Evolutionary conservation across 2,888 invertebrate species (phyloP), one percentile per base, ranked within the genome.

Genomic region (Blera fallax): DNA sequence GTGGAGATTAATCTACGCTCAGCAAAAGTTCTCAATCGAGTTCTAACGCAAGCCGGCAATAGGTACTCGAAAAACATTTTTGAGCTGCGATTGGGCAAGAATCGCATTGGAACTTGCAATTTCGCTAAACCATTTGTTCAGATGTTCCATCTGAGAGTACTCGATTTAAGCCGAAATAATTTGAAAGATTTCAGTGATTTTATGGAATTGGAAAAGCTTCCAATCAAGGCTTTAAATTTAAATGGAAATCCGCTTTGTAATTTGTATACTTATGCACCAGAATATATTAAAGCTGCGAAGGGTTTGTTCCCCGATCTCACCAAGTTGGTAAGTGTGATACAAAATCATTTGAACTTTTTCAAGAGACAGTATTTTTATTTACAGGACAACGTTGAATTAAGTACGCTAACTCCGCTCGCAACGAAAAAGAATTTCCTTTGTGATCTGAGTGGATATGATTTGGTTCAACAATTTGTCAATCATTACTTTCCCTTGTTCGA

Each of bases 81-180:
- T 4, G 91, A 91, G 29, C 21, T 91, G 7, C 88, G 90, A 0
- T 40, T 91, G 48, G 87, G 89, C 2, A 87, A 88, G 11, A 91
- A 91, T 52, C 90, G 90, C 78, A 91, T 91, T 18, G 34, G 89
- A 14, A 79, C 70, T 34, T 85, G 89, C 0, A 89, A 89, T 32
- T 87, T 87, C 32, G 87, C 89, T 0, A 89, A 90, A 45, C 87
- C 88, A 0, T 87, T 91, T n/a, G 79, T 88, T 0, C 79, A 90
- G 48, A 88, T 91, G 89, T 87, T 87, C 1, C 89, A 89, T 32
- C 84, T 91, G 45, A 89, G 89, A 40, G 91, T 90, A 0, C 65
- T 91, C n/a, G 91, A 91, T 72, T 87, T 91, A 48, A 87, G 90
- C 2, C 88, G 89, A 32, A 91, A 91, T 77, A 90, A 90, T 90